Percentiles rank a stretch among this genome's conserved stretches.
phyloP scores from a whole-genome alignment of 2,113 vertebrate genomes.

The Dissostichus mawsoni region DNA sequence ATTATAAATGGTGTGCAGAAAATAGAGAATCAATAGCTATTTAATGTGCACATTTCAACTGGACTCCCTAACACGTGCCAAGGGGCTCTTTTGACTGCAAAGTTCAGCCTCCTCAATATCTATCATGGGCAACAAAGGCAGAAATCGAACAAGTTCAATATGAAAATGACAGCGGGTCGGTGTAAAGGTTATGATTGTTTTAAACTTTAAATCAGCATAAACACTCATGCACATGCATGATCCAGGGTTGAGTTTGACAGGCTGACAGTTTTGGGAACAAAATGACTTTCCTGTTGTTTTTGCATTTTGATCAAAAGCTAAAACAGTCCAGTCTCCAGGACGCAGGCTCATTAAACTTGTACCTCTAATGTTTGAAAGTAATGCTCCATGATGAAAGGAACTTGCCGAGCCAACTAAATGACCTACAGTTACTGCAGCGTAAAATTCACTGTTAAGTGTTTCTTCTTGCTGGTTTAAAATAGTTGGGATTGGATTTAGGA shows the following conservation, averaged over 20 bases:
- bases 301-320: background rate
- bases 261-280: constrained; percentile 6
- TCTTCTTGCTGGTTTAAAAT: background rate
- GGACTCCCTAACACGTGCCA: background rate
- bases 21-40: constrained; percentile 65
- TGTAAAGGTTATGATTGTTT: background rate
- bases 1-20: constrained; percentile 68
- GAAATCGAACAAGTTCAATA: background rate
- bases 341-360: constrained; percentile 35
- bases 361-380: background rate
- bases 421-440: constrained; percentile 25
- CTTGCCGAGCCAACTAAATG: background rate
- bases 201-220: background rate
- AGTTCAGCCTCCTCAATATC: constrained; percentile 4
- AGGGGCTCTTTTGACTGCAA: constrained; percentile 15
- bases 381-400: background rate
- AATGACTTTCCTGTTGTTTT: background rate
- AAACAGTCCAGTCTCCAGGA: background rate
- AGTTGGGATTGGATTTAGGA: constrained; percentile 6
- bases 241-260: background rate
- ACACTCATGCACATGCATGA: background rate
- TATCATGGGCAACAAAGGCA: constrained; percentile 7
- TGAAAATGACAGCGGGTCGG: constrained; percentile 20
- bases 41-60: constrained; percentile 53
- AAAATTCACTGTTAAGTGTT: background rate